Conservation (phyloP, 2,113 vertebrate genomes). For the Syrmaticus mikado region DNA sequence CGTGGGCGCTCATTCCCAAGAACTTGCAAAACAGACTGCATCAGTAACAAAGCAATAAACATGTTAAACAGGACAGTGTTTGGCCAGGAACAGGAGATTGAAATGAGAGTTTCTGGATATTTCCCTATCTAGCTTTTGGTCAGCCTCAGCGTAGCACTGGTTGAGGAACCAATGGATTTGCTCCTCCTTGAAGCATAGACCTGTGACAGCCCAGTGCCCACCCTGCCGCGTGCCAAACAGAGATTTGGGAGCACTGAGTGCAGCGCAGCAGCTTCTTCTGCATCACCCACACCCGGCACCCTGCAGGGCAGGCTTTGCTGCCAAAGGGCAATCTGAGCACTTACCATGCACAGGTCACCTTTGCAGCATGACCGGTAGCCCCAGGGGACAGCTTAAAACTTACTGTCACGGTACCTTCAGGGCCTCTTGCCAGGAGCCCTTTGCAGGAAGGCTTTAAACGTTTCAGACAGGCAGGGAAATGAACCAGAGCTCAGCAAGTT, state of each 20-base stretch:
- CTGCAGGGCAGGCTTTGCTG: neutral
- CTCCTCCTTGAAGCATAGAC: neutral
- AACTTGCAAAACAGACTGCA: neutral
- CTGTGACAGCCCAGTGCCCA: neutral
- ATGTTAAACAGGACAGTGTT: neutral
- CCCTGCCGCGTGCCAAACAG: neutral
- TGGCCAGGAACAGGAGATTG: neutral
- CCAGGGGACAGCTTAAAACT: neutral
- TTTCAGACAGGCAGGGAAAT: neutral
- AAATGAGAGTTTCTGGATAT: neutral
- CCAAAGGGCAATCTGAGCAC: neutral
- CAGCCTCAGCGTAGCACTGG: neutral
- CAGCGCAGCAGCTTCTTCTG: neutral
- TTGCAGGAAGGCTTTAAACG: neutral
- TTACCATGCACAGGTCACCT: neutral
- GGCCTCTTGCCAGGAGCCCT: neutral
- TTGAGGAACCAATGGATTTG: neutral
- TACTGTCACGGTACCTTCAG: neutral
- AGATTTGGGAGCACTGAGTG: neutral
- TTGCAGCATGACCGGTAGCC: neutral
- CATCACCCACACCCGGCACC: neutral
- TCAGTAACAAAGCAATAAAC: neutral
- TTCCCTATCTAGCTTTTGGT: neutral
- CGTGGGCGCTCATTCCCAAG: neutral
- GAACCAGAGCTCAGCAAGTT: neutral